Conservation (phyloP, 1,140 invertebrate genomes). For the Pseudobourletiella spinata region DNA sequence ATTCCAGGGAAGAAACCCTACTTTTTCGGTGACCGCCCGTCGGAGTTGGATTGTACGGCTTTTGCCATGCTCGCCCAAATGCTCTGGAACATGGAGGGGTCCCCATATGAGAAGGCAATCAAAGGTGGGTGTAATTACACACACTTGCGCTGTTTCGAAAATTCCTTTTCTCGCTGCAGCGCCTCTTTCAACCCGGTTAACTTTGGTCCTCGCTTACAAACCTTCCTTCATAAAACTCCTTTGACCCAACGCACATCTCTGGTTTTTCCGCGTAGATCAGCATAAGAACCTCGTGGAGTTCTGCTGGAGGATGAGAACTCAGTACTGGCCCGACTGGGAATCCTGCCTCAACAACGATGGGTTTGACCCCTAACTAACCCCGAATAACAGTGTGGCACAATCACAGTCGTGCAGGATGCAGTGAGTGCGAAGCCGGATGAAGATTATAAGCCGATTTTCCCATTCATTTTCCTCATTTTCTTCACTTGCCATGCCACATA, state of each 20-base stretch:
- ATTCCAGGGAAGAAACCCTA: conserved; percentile 41
- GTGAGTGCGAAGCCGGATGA: background rate
- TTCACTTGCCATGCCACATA: background rate
- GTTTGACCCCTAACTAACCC: too few species aligned
- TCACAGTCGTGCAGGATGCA: too few species aligned
- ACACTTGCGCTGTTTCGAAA: too few species aligned
- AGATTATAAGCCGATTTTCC: too few species aligned
- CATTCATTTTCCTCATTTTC: too few species aligned
- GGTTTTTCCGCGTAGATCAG: too few species aligned
- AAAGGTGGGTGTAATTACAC: conserved; percentile 24
- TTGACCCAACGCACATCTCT: too few species aligned
- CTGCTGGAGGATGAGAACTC: conserved; percentile 38
- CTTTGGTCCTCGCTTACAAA: too few species aligned
- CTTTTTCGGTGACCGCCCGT: conserved; percentile 40
- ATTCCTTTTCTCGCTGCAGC: too few species aligned
- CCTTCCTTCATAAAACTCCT: too few species aligned
- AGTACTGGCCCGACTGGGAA: conserved; percentile 37
- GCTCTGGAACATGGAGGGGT: conserved; percentile 41
- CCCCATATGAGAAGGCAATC: conserved; percentile 35
- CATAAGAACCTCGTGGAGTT: conserved; percentile 37
- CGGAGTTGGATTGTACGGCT: conserved; percentile 43
- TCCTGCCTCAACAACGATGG: conserved; percentile 24
- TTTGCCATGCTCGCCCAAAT: conserved; percentile 44
- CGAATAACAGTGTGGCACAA: too few species aligned
- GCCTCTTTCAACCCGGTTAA: too few species aligned